A percentile compares a stretch with the other conserved stretches of the same genome.
Evolutionary conservation across 2,888 invertebrate genomes (phyloP).

Genomic region (Acholoe squamosa): DNA sequence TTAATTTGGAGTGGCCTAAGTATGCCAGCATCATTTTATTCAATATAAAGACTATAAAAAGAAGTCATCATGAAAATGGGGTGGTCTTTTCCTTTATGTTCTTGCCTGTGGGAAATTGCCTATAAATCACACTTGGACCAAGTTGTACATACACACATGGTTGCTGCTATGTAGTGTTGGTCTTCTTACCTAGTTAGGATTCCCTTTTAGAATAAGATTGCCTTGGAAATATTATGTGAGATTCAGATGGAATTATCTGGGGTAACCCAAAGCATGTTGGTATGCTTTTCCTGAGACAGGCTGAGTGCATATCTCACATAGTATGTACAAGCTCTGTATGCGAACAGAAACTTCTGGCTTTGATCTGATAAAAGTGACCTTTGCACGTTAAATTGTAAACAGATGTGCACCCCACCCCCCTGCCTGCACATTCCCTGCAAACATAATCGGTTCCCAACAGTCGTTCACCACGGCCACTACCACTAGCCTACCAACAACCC

Average conservation of each 20-base stretch:
- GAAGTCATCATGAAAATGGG: no score
- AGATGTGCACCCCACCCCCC: slow-evolving; percentile 4
- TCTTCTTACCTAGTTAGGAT: neutral
- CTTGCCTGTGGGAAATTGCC: neutral
- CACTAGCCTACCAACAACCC: neutral
- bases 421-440: neutral
- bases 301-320: neutral
- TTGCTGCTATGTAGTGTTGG: neutral
- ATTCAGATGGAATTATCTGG: neutral
- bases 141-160: neutral
- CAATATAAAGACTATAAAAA: no score
- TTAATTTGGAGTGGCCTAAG: no score
- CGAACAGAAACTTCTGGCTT: neutral
- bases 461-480: neutral
- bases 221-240: neutral
- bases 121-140: neutral
- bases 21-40: no score
- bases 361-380: slow-evolving; percentile 50
- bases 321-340: neutral
- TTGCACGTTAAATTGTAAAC: slow-evolving; percentile 46
- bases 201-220: no score
- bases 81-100: neutral
- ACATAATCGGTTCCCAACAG: slow-evolving; percentile 39
- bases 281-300: neutral
- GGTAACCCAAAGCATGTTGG: neutral